Percentiles rank a stretch among this genome's conserved stretches.
Conservation (phyloP, 2,797 vertebrate species). For the Arrhamphus sclerolepis region DNA sequence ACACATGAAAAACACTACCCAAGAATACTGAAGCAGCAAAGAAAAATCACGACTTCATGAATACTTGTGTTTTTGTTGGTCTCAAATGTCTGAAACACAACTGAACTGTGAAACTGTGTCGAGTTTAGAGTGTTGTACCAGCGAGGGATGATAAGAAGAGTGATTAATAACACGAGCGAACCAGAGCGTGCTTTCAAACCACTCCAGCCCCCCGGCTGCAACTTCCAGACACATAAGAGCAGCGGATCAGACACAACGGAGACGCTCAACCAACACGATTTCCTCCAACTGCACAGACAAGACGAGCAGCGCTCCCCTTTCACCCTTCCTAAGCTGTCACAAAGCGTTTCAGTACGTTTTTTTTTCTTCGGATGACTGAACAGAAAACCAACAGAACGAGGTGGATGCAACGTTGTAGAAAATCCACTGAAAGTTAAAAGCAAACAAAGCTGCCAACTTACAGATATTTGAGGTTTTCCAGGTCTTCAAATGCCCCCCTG, state of each 20-base stretch:
- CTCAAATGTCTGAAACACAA: no score
- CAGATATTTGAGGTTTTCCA: slow-evolving; percentile 99
- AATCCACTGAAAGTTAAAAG: slow-evolving; percentile 4
- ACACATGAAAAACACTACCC: no score
- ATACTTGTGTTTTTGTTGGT: no score
- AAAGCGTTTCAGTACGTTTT: not conserved
- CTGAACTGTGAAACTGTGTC: no score
- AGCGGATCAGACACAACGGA: slow-evolving; percentile 46
- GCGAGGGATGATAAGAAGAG: not conserved
- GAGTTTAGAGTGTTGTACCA: no score
- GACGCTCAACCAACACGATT: slow-evolving; percentile 8
- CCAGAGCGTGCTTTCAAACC: slow-evolving; percentile 17
- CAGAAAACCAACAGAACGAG: slow-evolving; percentile 3
- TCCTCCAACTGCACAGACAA: slow-evolving; percentile 12
- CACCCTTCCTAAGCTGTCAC: not conserved
- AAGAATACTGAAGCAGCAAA: no score
- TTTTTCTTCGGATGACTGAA: slow-evolving; percentile 13
- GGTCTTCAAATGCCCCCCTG: slow-evolving; percentile 91
- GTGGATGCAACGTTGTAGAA: not conserved
- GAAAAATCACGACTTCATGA: no score
- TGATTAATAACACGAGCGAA: slow-evolving; percentile 59
- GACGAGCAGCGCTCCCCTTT: not conserved
- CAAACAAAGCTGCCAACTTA: slow-evolving; percentile 76
- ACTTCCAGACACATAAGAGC: slow-evolving; percentile 63
- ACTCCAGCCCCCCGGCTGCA: slow-evolving; percentile 38